Evolutionary conservation across 2,888 invertebrate species (phyloP), one percentile per base, ranked within the genome.

Genomic region (Brachypterus glaber): DNA sequence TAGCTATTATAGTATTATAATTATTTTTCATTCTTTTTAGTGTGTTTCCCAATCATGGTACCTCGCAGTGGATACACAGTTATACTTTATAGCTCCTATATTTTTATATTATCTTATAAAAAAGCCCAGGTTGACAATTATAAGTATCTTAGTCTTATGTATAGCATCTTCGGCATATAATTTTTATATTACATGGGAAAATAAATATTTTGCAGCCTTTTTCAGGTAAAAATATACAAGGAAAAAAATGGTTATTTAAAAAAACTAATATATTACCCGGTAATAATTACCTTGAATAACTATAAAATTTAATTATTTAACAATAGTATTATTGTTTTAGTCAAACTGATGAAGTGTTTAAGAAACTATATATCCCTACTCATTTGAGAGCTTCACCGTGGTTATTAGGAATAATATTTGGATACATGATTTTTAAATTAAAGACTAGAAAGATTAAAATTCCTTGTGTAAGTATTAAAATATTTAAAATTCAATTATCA

Each of bases 21-120:
- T n/a, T n/a, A n/a, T n/a, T n/a, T n/a, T n/a, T n/a, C 17, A 26
- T 24, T 18, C 8, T 9, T 43, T 45, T 36, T 32, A 48, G 48
- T 74, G 73, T 49, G 50, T 73, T 26, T 59, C 60, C 26, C 73
- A 72, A 44, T 64, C 69, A 0, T 74, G 73, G 73, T 73, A 72
- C 47, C 54, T 74, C 31, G 66, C 70, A 2, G 70, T 72, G 12
- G 73, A 73, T 43, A 73, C 71, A 47, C 73, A 73, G 49, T 50
- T 72, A 17, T 73, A 68, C 48, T 62, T 68, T 48, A 9, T 40
- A 3, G 27, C 40, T 7, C 43, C 43, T 5, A 8, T 40, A 12
- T 16, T 43, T 9, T 27, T 43, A 8, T 21, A 35, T 15, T 15
- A 25, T 3, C 11, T 43, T 17, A 29, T 29, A 5, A 31, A 17